A percentile compares a stretch with the other conserved stretches of the same genome.
phyloP scores from a whole-genome alignment of 2,888 invertebrate species.

The Alviniconcha strummeri region DNA sequence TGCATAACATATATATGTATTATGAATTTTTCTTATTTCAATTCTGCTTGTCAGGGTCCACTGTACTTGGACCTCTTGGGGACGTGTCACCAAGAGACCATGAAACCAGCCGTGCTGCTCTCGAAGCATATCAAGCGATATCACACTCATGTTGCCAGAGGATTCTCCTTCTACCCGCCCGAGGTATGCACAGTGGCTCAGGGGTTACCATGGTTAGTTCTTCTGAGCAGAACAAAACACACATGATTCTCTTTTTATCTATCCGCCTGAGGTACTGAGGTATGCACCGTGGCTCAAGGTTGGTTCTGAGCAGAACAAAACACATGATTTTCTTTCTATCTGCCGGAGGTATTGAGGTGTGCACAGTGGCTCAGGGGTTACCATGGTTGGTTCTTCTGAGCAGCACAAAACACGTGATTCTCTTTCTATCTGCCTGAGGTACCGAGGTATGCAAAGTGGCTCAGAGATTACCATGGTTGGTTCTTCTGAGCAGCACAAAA shows the following conservation, averaged over 20 bases:
- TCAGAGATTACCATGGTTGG: too few species aligned
- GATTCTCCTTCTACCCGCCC: constrained; percentile 70
- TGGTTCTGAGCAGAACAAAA: not conserved
- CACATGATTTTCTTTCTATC: not conserved
- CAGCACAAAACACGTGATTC: constrained; percentile 32
- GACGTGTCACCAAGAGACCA: constrained; percentile 71
- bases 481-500: too few species aligned
- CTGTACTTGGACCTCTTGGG: constrained; percentile 70
- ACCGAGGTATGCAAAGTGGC: constrained; percentile 36
- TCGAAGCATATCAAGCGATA: constrained; percentile 66
- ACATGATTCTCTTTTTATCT: too few species aligned
- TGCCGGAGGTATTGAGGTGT: too few species aligned
- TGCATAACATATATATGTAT: not conserved
- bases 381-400: not conserved
- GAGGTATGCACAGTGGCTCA: constrained; percentile 56
- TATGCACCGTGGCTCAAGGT: not conserved
- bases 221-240: too few species aligned
- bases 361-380: not conserved
- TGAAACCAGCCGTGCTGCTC: constrained; percentile 69
- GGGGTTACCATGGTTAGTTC: too few species aligned
- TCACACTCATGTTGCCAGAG: constrained; percentile 63
- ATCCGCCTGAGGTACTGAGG: too few species aligned
- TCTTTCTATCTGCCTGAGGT: constrained; percentile 70
- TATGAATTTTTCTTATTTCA: not conserved
- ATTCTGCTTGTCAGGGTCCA: constrained; percentile 57